Evolutionary conservation across 2,888 invertebrate species (phyloP).

Genomic region (Seira musarum): DNA sequence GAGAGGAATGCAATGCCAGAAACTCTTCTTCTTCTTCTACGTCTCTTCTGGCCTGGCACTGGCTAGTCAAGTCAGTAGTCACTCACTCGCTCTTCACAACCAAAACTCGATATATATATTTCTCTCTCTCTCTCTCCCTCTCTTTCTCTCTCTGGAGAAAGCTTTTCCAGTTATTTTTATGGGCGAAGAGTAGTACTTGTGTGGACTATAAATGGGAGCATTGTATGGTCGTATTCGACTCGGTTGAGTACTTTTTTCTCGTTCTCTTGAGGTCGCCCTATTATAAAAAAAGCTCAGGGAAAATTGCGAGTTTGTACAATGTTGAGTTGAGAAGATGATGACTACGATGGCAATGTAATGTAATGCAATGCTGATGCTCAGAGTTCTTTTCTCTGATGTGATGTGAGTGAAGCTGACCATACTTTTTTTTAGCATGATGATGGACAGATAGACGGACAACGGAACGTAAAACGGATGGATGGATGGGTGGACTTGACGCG

Average conservation of each 20-base stretch:
- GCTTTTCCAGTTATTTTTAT: neutral
- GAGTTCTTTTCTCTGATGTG: slow-evolving; percentile 33
- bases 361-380: too few species aligned
- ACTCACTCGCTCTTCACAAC: too few species aligned
- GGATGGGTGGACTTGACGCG: slow-evolving; percentile 54
- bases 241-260: slow-evolving; percentile 13
- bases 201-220: slow-evolving; percentile 31
- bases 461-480: slow-evolving; percentile 47
- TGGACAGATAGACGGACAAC: slow-evolving; percentile 49
- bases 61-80: too few species aligned
- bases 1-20: too few species aligned
- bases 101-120: too few species aligned
- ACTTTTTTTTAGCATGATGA: slow-evolving; percentile 51
- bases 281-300: neutral
- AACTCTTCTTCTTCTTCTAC: too few species aligned
- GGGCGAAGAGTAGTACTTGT: neutral
- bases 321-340: slow-evolving; percentile 36
- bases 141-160: neutral
- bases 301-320: slow-evolving; percentile 7
- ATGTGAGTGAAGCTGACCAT: slow-evolving; percentile 53
- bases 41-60: too few species aligned
- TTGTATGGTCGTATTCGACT: neutral
- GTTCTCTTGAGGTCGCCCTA: neutral
- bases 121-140: slow-evolving; percentile 28
- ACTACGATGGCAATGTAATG: slow-evolving; percentile 14